These are phyloP conservation scores for Sebastes reedi DNA, from an alignment of 2,797 vertebrate genomes.

Conservation along the genomic window DNA sequence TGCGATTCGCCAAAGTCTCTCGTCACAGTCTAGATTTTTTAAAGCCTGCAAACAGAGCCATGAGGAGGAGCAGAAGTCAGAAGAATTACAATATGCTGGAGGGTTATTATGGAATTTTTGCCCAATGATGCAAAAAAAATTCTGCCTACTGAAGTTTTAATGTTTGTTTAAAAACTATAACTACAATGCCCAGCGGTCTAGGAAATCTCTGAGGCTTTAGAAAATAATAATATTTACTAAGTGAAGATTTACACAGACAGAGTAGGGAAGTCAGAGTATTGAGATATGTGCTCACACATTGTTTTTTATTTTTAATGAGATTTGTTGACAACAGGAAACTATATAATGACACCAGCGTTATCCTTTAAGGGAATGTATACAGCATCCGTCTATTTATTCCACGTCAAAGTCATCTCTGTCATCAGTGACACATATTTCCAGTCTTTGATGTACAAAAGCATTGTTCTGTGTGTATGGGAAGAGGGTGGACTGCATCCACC, in stretches of 20 bases:
- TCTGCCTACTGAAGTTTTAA: too few relatives aligned
- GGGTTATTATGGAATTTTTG: too few relatives aligned
- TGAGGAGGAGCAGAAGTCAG: too few relatives aligned
- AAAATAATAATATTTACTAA: background rate
- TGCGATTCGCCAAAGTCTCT: too few relatives aligned
- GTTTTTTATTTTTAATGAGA: background rate
- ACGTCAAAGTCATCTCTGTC: background rate
- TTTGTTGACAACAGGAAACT: background rate
- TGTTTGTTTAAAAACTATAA: background rate
- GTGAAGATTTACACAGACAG: background rate
- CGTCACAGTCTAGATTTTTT: accelerated
- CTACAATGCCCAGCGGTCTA: background rate
- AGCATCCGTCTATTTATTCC: background rate
- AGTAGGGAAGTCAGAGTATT: background rate
- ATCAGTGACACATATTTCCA: background rate
- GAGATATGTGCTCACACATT: background rate
- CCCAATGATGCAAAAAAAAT: too few relatives aligned
- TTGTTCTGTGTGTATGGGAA: background rate
- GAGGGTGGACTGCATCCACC: background rate
- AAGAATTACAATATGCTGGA: too few relatives aligned
- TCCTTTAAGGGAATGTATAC: background rate
- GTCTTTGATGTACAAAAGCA: conserved; percentile 13
- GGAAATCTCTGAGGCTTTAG: background rate
- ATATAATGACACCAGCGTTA: background rate
- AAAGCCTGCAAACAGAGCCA: too few relatives aligned